Base-by-base conservation (phyloP, 2,888 invertebrate genomes). In the Neoascia interrupta region DNA sequence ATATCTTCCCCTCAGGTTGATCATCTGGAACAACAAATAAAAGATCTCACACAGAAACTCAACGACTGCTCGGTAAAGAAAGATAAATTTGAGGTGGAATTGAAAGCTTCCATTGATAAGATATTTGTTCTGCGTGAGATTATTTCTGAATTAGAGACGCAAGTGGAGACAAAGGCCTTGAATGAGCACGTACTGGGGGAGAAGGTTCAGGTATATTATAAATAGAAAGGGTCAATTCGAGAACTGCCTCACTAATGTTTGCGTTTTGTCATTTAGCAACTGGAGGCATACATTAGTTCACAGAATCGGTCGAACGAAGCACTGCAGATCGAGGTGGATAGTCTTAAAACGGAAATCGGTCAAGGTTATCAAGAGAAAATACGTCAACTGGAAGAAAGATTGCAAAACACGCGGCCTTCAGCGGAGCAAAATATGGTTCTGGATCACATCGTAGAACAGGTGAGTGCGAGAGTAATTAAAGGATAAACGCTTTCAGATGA, bases 41-140 rank as follows among this genome's bases (percentile, higher is more conserved):
- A 92, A 23, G 94, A 95, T 73, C 91, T 93, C 88, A 91, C 91
- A 45, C 90, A 91, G 81, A 89, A 92, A 53, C 91, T 94, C 76
- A 86, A 89, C 1, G 93, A 92, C 5, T 87, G 92, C 1, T 92
- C 93, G 82, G 87, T 90, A 0, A 91, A 92, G 75, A 92, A 92
- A 82, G 91, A 91, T 1, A 91, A 92, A 56, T 88, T 93, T 0
- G 94, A 96, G 86, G 89, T 90, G 1, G 95, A 96, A 81, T 88
- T 95, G 1, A 92, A 94, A 86, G 92, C 92, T n/a, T 92, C 94
- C 0, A 91, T 93, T 23, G 94, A 95, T 58, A 95, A 95, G 87
- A 92, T 95, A 16, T 90, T 90, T 83, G 90, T 93, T 8, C 89
- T 96, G 11, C 90, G 95, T 26, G 95, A 96, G 69, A 93, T 96